Conservation (phyloP, 2,888 invertebrate species). For the Priocnemis perturbator region DNA sequence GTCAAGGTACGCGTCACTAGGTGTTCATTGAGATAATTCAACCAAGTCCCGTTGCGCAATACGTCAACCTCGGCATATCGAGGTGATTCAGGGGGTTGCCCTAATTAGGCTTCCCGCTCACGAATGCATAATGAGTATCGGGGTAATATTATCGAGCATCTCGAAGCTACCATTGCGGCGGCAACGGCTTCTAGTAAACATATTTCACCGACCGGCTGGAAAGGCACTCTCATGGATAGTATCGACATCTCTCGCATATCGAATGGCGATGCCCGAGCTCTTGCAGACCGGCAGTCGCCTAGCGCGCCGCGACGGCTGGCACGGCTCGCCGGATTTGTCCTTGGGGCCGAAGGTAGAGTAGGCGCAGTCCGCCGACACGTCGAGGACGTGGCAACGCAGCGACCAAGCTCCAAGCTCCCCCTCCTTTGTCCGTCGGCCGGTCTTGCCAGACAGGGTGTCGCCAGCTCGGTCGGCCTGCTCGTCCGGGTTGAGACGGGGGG, state of each 20-base stretch:
- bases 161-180: too few species aligned
- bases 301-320: constrained; percentile 73
- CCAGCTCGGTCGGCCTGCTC: constrained; percentile 88
- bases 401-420: constrained; percentile 59
- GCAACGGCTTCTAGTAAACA: too few species aligned
- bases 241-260: not conserved
- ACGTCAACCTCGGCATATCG: too few species aligned
- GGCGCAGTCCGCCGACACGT: constrained; percentile 52
- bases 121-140: too few species aligned
- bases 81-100: too few species aligned
- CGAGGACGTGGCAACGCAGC: constrained; percentile 65
- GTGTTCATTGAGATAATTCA: too few species aligned
- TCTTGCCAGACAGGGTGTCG: constrained; percentile 96
- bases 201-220: too few species aligned
- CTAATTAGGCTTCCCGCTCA: too few species aligned
- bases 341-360: constrained; percentile 67
- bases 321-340: constrained; percentile 72
- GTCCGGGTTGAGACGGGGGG: constrained; percentile 59
- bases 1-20: too few species aligned
- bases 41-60: too few species aligned
- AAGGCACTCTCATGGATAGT: too few species aligned
- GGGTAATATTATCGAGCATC: too few species aligned
- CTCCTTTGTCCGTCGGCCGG: constrained; percentile 78
- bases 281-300: constrained; percentile 58
- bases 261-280: not conserved